A percentile compares a stretch with the other conserved stretches of the same genome.
phyloP scores from a whole-genome alignment of 2,113 vertebrate genomes.

The Columbina picui region DNA sequence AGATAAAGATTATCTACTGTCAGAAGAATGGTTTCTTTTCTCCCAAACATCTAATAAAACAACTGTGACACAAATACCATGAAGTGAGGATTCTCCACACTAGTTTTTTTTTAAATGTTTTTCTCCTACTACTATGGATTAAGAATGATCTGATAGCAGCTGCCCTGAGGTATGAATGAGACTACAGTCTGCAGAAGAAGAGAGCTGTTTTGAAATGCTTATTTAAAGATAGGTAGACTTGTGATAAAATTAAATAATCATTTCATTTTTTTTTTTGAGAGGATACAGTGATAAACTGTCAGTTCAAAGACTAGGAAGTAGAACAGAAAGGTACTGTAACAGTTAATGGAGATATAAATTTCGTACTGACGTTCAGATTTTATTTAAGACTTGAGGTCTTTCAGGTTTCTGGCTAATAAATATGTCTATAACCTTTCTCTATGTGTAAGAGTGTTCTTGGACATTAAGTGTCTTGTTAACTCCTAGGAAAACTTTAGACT shows the following conservation, averaged over 20 bases:
- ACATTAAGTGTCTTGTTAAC: neutral
- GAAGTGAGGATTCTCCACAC: neutral
- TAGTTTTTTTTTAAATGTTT: neutral
- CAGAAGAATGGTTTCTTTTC: neutral
- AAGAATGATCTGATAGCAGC: neutral
- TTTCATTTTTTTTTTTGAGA: conserved; percentile 1
- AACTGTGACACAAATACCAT: neutral
- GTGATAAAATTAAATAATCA: neutral
- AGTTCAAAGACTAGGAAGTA: neutral
- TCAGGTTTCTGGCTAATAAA: neutral
- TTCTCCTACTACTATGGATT: neutral
- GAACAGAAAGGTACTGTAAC: neutral
- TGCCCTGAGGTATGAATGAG: neutral
- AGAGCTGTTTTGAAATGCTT: neutral
- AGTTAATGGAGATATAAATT: neutral
- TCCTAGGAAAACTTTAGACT: neutral
- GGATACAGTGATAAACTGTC: neutral
- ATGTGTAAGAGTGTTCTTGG: neutral
- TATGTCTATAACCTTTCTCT: neutral
- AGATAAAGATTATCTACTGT: neutral
- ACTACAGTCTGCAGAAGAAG: neutral
- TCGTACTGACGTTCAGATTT: neutral
- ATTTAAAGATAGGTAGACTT: neutral
- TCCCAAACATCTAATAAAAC: neutral
- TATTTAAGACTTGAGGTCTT: neutral